Percentiles rank a stretch among this genome's conserved stretches.
Conservation (phyloP, 2,113 vertebrate species). For the Myotis brandtii region DNA sequence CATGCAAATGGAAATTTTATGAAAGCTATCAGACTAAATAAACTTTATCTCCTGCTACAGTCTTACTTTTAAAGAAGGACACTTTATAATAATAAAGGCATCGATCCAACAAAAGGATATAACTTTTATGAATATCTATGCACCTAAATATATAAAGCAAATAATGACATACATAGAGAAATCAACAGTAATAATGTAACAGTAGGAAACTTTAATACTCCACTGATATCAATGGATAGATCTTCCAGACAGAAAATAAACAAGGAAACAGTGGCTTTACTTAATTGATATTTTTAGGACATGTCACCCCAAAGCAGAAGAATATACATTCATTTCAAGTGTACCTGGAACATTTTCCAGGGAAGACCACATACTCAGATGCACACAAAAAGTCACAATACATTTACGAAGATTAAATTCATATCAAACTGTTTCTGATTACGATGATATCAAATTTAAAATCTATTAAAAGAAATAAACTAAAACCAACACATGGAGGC, state of each 20-base stretch:
- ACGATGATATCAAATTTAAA: neutral
- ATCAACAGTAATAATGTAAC: neutral
- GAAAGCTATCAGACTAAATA: neutral
- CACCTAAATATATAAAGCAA: neutral
- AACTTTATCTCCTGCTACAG: neutral
- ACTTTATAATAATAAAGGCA: neutral
- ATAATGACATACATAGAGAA: neutral
- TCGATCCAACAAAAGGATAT: neutral
- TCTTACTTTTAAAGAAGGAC: neutral
- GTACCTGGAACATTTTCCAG: neutral
- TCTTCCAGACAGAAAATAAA: neutral
- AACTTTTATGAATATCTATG: neutral
- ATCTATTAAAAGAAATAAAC: neutral
- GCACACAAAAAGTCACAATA: neutral
- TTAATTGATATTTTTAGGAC: no score
- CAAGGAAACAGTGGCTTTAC: neutral
- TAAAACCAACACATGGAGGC: neutral
- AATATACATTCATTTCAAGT: neutral
- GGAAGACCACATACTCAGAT: neutral
- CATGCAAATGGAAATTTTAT: neutral
- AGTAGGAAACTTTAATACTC: neutral
- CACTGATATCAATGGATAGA: neutral
- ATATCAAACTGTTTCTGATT: neutral
- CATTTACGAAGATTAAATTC: neutral
- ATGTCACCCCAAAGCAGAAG: neutral